These are phyloP conservation scores for Acanthosoma haemorrhoidale DNA, from an alignment of 2,888 invertebrate genomes.

Conservation along the genomic window DNA sequence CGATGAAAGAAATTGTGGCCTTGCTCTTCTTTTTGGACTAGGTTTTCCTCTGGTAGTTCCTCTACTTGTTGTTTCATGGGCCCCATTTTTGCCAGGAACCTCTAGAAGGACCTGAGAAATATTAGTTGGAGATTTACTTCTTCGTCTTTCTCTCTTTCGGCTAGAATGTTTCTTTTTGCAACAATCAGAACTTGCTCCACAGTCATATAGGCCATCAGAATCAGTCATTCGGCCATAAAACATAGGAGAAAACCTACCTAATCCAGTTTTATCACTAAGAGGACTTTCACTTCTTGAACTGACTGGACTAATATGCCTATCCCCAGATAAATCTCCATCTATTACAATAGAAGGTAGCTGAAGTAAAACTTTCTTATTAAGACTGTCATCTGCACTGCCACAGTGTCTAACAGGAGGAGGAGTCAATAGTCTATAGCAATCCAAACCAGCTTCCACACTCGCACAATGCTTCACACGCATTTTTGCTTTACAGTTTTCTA, in stretches of 20 bases:
- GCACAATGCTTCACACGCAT: slow-evolving; percentile 39
- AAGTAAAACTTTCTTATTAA: slow-evolving; percentile 41
- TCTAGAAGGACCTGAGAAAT: slow-evolving; percentile 53
- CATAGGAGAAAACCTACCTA: slow-evolving; percentile 64
- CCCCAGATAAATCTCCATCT: slow-evolving; percentile 49
- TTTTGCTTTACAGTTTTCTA: slow-evolving; percentile 36
- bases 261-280: slow-evolving; percentile 61
- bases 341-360: slow-evolving; percentile 59
- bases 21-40: slow-evolving; percentile 55
- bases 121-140: slow-evolving; percentile 49
- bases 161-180: slow-evolving; percentile 52
- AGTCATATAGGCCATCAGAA: slow-evolving; percentile 74
- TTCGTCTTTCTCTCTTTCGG: slow-evolving; percentile 58
- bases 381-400: slow-evolving; percentile 29
- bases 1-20: slow-evolving; percentile 49
- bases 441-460: slow-evolving; percentile 40
- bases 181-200: slow-evolving; percentile 69
- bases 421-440: slow-evolving; percentile 37
- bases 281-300: slow-evolving; percentile 76
- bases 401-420: slow-evolving; percentile 34
- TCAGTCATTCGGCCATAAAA: slow-evolving; percentile 69
- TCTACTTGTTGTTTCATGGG: background rate
- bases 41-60: slow-evolving; percentile 48
- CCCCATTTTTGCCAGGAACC: slow-evolving; percentile 50
- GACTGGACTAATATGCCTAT: slow-evolving; percentile 57